Evolutionary conservation across 2,797 vertebrate species (phyloP), one percentile per base, ranked within the genome.

Genomic region (Gymnothorax javanicus): DNA sequence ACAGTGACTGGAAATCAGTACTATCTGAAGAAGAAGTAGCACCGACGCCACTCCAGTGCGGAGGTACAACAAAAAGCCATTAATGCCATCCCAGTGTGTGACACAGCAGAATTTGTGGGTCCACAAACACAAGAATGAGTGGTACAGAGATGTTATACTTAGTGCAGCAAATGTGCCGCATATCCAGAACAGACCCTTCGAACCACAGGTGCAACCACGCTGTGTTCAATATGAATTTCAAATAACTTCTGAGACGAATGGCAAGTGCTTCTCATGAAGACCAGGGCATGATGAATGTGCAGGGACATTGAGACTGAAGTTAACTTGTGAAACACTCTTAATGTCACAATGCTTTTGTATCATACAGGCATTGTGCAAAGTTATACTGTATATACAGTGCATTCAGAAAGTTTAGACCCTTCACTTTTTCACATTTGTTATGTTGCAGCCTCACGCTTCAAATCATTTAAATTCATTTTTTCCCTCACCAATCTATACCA

Each of bases 1-100:
- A 52, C 23, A 57, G 85, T 69, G 85, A 88, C 85, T 84, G 88
- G 27, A 86, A 88, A 88, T 88, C 85, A 8, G 84, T 84, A 86
- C 81, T 43, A 84, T 82, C 69, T 33, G 85, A 50, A 43, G 54
- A 83, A 2, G 23, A 50, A 81, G 71, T 84, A 59, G 82, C 56
- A 25, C 27, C 17, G n/a, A 64, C 25, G 62, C 79, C 58, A 54
- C 58, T 56, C 9, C 23, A 60, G 54, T 54, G 23, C n/a, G 23
- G 23, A 23, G 20, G 58, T 82, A 82, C 84, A 58, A 57, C 33
- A 64, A 59, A 85, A 82, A 82, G 50, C 87, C 84, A 85, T 85
- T 85, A 85, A 56, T 50, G 25, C 15, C 33, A 8, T 71, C 52
- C 67, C 13, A 54, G 17, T 13, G 50, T 82, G 75, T 85, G 60